Percentiles rank a stretch among this genome's conserved stretches.
Evolutionary conservation across 1,140 invertebrate species (phyloP).

Genomic region (Physella acuta): DNA sequence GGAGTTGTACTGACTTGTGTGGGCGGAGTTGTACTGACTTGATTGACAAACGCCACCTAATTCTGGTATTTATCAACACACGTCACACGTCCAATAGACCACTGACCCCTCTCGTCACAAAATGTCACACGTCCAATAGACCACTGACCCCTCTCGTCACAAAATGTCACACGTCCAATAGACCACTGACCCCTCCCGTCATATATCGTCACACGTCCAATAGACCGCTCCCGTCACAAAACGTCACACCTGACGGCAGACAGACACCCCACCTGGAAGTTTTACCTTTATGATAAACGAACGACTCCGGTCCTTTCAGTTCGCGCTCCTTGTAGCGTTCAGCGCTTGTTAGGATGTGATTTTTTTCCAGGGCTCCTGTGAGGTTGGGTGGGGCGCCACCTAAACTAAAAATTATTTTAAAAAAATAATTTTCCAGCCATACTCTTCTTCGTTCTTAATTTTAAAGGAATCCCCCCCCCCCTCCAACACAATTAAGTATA

Average conservation of each 20-base stretch:
- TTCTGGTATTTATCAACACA: too few species aligned
- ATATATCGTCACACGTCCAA: background rate
- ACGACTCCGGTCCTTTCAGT: constrained; percentile 45
- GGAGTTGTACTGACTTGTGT: too few species aligned
- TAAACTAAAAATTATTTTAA: background rate
- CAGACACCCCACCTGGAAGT: too few species aligned
- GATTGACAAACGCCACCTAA: too few species aligned
- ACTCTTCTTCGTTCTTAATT: background rate
- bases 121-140: too few species aligned
- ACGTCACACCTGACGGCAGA: too few species aligned
- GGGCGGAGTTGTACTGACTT: background rate
- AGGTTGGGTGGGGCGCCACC: constrained; percentile 33
- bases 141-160: too few species aligned
- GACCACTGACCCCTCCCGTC: too few species aligned
- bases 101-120: too few species aligned
- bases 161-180: too few species aligned
- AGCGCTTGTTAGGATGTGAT: constrained; percentile 43
- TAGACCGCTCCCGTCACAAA: background rate
- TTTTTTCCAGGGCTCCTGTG: constrained; percentile 38
- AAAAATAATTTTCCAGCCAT: constrained; percentile 27
- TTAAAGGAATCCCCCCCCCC: too few species aligned
- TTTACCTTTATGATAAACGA: constrained; percentile 47
- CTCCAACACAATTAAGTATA: background rate
- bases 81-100: too few species aligned
- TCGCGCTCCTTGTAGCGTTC: constrained; percentile 37